These are phyloP conservation scores for Xestia rhomboidea DNA, from an alignment of 2,888 invertebrate species.

Conservation along the genomic window DNA sequence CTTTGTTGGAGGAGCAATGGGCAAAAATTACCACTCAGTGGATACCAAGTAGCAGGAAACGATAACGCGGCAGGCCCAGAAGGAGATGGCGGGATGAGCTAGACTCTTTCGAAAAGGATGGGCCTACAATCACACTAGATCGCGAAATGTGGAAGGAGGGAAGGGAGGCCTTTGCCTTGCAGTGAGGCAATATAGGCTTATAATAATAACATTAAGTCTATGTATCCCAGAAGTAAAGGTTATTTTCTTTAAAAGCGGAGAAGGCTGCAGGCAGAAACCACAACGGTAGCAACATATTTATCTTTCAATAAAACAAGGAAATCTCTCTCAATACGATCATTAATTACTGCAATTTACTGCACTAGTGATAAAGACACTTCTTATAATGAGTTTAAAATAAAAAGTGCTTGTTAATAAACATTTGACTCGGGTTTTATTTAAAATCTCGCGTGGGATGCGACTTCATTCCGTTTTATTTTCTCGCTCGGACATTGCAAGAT, in stretches of 20 bases:
- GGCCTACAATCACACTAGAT: too few relatives aligned
- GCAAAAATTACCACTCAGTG: too few relatives aligned
- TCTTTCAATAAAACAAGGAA: constrained; percentile 11
- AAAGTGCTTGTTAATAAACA: constrained; percentile 30
- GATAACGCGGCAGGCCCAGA: too few relatives aligned
- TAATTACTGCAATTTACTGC: constrained; percentile 43
- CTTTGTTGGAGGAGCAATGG: too few relatives aligned
- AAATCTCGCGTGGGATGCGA: constrained; percentile 11
- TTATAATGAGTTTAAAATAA: constrained; percentile 37
- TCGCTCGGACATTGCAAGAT: constrained; percentile 6
- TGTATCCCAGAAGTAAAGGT: neutral
- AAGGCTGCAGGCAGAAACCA: neutral
- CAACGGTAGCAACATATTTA: neutral
- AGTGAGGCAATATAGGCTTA: too few relatives aligned
- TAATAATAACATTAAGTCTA: too few relatives aligned
- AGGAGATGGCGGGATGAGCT: too few relatives aligned
- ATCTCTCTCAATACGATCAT: neutral
- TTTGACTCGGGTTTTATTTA: constrained; percentile 1
- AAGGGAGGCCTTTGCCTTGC: too few relatives aligned
- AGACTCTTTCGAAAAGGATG: too few relatives aligned
- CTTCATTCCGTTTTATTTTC: constrained; percentile 31
- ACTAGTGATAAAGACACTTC: constrained; percentile 15
- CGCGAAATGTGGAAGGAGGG: too few relatives aligned
- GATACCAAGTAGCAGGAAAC: too few relatives aligned
- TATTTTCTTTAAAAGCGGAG: neutral